phyloP scores from a whole-genome alignment of 2,113 vertebrate species.

The Microtus ochrogaster region DNA sequence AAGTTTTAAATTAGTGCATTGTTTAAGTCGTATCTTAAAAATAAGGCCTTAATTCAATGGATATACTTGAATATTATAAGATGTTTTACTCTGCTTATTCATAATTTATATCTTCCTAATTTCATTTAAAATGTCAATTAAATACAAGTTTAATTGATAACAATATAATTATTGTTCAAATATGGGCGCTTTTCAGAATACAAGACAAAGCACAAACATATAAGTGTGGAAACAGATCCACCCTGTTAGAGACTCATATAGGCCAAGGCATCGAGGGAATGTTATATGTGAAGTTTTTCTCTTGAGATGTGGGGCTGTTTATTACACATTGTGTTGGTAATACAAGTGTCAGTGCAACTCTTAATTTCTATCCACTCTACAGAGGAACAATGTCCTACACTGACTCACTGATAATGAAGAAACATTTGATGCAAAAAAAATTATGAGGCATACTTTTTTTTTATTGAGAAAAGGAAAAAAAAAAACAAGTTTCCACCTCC shows the following conservation, averaged over 20 bases:
- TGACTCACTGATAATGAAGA: neutral
- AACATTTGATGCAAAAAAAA: neutral
- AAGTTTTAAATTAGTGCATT: neutral
- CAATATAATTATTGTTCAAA: neutral
- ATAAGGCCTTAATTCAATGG: neutral
- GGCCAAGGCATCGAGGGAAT: neutral
- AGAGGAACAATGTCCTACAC: neutral
- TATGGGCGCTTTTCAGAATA: neutral
- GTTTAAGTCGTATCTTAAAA: neutral
- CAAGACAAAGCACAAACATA: neutral
- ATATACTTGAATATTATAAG: neutral
- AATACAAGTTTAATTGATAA: neutral
- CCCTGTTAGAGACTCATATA: neutral
- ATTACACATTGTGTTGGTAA: neutral
- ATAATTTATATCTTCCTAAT: neutral
- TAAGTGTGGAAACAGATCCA: neutral
- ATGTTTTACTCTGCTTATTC: neutral
- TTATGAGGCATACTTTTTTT: neutral
- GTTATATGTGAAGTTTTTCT: neutral
- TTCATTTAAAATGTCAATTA: neutral
- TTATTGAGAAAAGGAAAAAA: no score
- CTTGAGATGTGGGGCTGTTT: neutral
- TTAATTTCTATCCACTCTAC: neutral
- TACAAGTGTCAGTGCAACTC: neutral
- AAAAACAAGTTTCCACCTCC: no score